These are phyloP conservation scores for Phyllotreta striolata DNA, from an alignment of 2,888 invertebrate species.

Conservation along the genomic window DNA sequence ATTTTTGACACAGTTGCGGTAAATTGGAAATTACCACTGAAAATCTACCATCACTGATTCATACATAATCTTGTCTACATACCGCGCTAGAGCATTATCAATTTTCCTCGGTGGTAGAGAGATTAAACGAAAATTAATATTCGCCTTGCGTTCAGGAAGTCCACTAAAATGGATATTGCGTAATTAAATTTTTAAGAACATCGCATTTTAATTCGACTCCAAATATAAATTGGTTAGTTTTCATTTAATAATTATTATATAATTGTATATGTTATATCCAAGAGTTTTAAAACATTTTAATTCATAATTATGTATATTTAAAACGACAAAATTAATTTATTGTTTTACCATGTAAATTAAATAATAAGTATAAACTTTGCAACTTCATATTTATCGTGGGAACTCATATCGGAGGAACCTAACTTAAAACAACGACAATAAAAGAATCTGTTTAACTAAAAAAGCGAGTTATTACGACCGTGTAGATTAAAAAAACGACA, in stretches of 20 bases:
- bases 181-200: neutral
- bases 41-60: slow-evolving; percentile 1
- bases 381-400: neutral
- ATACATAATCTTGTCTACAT: neutral
- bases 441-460: neutral
- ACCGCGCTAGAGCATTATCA: neutral
- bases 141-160: slow-evolving; percentile 4
- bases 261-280: too few species aligned
- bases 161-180: neutral
- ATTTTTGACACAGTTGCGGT: too few species aligned
- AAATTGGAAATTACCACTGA: neutral
- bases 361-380: too few species aligned
- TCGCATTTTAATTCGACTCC: too few species aligned
- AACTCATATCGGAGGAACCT: neutral
- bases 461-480: slow-evolving; percentile 9
- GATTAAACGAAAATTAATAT: slow-evolving; percentile 3
- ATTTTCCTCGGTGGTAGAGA: slow-evolving; percentile 1
- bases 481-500: neutral
- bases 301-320: too few species aligned
- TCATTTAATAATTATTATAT: too few species aligned
- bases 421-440: slow-evolving; percentile 1
- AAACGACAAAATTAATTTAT: too few species aligned
- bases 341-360: too few species aligned
- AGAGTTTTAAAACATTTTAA: too few species aligned
- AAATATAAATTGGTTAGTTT: too few species aligned